These are phyloP conservation scores for Drosophila subquinaria DNA, from an alignment of 2,888 invertebrate genomes.

Conservation along the genomic window DNA sequence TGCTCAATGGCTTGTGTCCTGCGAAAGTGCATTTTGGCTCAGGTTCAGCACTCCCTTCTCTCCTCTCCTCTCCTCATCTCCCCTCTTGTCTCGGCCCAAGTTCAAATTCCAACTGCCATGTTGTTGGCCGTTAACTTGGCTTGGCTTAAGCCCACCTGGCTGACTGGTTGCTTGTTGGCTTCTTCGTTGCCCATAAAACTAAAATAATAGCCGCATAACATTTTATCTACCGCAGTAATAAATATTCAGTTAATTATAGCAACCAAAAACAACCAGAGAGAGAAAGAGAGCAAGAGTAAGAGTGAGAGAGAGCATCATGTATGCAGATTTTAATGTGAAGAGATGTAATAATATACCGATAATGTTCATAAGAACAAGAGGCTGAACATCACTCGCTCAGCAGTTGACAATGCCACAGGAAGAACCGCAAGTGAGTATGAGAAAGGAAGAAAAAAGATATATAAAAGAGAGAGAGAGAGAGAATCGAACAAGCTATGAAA, in stretches of 20 bases:
- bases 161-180: conserved; percentile 54
- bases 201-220: conserved; percentile 81
- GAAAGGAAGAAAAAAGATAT: background rate
- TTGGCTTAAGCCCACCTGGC: conserved; percentile 61
- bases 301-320: conserved; percentile 9
- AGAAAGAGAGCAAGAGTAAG: background rate
- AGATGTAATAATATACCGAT: conserved; percentile 23
- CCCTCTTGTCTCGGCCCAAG: background rate
- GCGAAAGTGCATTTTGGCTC: conserved; percentile 31
- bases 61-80: background rate
- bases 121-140: conserved; percentile 41
- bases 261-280: conserved; percentile 20
- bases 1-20: conserved; percentile 69
- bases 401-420: conserved; percentile 1
- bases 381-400: conserved; percentile 1
- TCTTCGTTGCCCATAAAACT: conserved; percentile 73
- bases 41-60: background rate
- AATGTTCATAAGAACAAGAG: conserved; percentile 9
- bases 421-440: background rate
- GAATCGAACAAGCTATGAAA: background rate
- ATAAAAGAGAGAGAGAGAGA: background rate
- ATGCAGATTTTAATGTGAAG: conserved; percentile 24
- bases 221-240: conserved; percentile 82
- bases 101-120: conserved; percentile 38
- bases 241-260: conserved; percentile 80